Evolutionary conservation across 2,113 vertebrate genomes (phyloP).

Genomic region (Fregetta grallaria): DNA sequence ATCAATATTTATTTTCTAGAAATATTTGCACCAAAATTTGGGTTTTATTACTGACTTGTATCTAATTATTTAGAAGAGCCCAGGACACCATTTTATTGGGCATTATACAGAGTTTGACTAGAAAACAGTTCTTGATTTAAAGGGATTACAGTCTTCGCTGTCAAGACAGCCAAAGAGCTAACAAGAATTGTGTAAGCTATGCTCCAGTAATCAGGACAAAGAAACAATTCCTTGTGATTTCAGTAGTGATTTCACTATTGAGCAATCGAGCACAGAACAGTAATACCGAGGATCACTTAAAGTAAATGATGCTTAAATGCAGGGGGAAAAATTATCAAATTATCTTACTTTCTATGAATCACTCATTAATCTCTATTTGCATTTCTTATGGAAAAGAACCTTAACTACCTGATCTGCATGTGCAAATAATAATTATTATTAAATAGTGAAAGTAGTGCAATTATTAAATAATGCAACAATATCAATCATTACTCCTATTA

Average conservation of each 20-base stretch:
- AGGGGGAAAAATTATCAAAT: conserved; percentile 36
- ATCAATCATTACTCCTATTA: conserved; percentile 56
- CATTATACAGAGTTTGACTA: neutral
- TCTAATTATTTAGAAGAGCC: neutral
- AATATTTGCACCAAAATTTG: neutral
- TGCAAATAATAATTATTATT: conserved; percentile 59
- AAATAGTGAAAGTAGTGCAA: conserved; percentile 47
- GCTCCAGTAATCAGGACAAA: neutral
- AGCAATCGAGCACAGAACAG: neutral
- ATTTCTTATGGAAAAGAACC: conserved; percentile 37
- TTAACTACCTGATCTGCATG: conserved; percentile 51
- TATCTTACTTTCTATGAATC: conserved; percentile 30
- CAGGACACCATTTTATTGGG: neutral
- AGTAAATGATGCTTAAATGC: conserved; percentile 24
- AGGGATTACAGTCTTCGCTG: neutral
- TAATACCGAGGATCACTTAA: neutral
- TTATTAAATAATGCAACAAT: conserved; percentile 68
- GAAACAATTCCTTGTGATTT: conserved; percentile 16
- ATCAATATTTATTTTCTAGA: neutral
- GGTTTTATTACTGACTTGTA: neutral
- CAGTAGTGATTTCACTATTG: conserved; percentile 26
- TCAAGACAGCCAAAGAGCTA: neutral
- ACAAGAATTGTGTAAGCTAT: neutral
- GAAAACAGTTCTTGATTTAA: neutral
- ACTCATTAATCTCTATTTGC: conserved; percentile 60